phyloP scores from a whole-genome alignment of 2,797 vertebrate species.

The Rousettus madagascariensis region DNA sequence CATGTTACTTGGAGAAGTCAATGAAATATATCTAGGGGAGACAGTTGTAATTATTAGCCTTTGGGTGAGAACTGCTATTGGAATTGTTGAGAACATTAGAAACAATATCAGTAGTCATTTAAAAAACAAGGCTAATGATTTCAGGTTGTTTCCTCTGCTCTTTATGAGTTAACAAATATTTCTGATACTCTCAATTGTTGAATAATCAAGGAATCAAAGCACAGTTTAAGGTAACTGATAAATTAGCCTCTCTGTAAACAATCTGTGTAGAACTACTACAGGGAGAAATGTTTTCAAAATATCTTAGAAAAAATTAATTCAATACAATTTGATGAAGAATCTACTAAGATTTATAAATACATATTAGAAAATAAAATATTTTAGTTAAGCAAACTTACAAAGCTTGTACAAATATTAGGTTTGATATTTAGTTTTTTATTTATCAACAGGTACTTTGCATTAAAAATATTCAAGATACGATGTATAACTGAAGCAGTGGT shows the following conservation, averaged over 20 bases:
- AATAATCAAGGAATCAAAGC: neutral
- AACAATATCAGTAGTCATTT: neutral
- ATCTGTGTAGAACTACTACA: neutral
- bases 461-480: neutral
- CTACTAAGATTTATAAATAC: neutral
- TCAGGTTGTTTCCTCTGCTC: neutral
- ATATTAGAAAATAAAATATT: neutral
- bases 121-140: neutral
- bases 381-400: neutral
- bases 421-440: neutral
- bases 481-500: neutral
- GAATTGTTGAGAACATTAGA: neutral
- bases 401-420: neutral
- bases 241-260: neutral
- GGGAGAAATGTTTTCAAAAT: neutral
- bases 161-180: neutral
- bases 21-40: neutral
- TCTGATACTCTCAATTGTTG: neutral
- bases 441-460: neutral
- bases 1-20: neutral
- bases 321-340: neutral
- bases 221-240: neutral
- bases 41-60: neutral
- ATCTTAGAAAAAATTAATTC: neutral
- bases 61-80: neutral